Evolutionary conservation across 2,113 vertebrate genomes (phyloP).

Genomic region (Oceanodroma tethys): DNA sequence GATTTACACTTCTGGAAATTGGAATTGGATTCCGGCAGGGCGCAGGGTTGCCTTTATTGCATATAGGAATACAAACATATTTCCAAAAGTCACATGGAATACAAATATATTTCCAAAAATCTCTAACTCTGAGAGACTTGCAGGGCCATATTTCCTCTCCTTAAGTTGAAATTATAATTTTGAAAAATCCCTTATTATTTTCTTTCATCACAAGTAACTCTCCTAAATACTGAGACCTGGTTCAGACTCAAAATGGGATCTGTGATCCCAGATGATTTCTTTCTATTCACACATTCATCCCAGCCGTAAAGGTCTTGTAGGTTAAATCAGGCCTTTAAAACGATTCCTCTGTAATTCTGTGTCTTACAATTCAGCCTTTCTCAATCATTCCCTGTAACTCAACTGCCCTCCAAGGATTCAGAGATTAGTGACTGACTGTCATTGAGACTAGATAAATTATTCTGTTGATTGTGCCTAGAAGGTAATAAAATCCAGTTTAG

Average conservation of each 20-base stretch:
- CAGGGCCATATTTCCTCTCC: background rate
- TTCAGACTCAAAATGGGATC: background rate
- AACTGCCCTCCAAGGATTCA: constrained; percentile 25
- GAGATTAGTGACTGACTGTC: background rate
- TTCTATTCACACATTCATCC: background rate
- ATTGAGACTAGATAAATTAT: constrained; percentile 24
- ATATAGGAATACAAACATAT: background rate
- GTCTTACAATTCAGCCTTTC: background rate
- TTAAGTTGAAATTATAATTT: background rate
- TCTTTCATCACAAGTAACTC: background rate
- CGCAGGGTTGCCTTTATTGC: background rate
- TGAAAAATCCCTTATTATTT: background rate
- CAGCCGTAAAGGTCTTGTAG: background rate
- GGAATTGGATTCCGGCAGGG: background rate
- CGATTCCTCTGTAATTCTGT: background rate
- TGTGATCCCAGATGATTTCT: background rate
- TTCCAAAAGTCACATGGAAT: background rate
- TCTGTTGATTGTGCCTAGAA: constrained; percentile 4
- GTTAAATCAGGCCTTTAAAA: constrained; percentile 21
- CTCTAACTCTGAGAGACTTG: background rate
- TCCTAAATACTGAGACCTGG: background rate
- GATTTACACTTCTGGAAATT: background rate
- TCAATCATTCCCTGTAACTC: background rate
- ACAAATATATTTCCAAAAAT: background rate
- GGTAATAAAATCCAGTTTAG: constrained; percentile 31